Evolutionary conservation across 2,888 invertebrate species (phyloP), one percentile per base, ranked within the genome.

Genomic region (Rhamnusium bicolor): DNA sequence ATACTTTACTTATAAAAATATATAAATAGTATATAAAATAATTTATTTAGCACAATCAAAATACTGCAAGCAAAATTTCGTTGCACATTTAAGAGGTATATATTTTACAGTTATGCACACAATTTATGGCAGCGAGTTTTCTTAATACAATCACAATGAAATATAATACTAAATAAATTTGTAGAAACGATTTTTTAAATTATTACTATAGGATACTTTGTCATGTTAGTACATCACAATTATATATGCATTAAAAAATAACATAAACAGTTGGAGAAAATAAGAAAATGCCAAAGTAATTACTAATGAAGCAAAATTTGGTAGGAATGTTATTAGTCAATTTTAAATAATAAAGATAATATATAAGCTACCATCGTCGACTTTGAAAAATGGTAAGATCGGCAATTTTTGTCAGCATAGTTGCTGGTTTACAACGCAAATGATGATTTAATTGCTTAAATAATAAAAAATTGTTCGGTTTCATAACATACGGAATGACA

Each of bases 11-110:
- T 67, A 67, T 67, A 67, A 56, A 67, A 56, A 67, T 67, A 67
- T 67, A 67, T 67, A 54, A 46, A 56, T 67, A 53, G 56, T 67
- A 56, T 67, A 67, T 40, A 67, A 67, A 67, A 67, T 67, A 67
- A 67, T 67, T 67, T 51, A 65, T 56, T 67, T 67, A 46, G 67
- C 67, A 56, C 67, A 67, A 67, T 67, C 7, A 19, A 67, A 67
- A 56, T 67, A 67, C 67, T 67, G 67, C 67, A 67, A 67, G 67
- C 67, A 56, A 51, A 53, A 56, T 56, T 67, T 67, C 67, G 67
- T 67, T 67, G 67, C 67, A 67, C 56, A 56, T 56, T 24, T 54
- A 67, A 46, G 65, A 53, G 51, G 51, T 67, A 67, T 67, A 67
- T 46, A 56, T 21, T 67, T 56, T 56, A 61, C 32, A 65, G 8